Evolutionary conservation across 2,797 vertebrate species (phyloP), one percentile per base, ranked within the genome.

Genomic region (Paedocypris micromegethes): DNA sequence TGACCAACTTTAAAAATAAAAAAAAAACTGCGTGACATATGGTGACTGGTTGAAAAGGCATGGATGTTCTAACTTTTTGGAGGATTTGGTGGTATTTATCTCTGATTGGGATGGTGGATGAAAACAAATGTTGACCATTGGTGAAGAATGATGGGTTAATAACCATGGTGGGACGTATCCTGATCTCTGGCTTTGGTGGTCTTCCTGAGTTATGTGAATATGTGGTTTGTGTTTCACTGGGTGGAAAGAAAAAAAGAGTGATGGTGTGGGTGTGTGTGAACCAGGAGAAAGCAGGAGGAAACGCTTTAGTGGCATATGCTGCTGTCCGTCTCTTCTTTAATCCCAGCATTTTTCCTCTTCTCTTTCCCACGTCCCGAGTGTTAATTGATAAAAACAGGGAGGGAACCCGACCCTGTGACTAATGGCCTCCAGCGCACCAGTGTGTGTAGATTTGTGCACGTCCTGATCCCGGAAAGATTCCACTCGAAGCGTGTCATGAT

Each of bases 331-430:
- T 81, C 64, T 68, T 70, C 75, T 86, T 84, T 89, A 90, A 89
- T 90, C 88, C 85, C 74, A 81, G 76, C 84, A 88, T 87, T 86
- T 85, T 86, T 79, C 79, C 71, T 81, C 76, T 79, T 83, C 79
- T 75, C 84, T 79, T 91, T 91, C 89, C 89, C 89, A 90, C 84
- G 86, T 89, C 87, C 85, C 76, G 78, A 81, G 85, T 86, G 86
- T 86, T 91, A 90, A 91, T 89, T 90, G 89, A 90, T 89, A 87
- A 88, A 90, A 88, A 83, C 79, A 79, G 79, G 77, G 77, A 85
- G 82, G 84, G 80, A 85, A 85, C 44, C 47, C 73, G 80, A 86
- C 74, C 84, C 82, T 77, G 75, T 88, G 85, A 88, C 86, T 80
- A 86, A 89, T 88, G 74, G 74, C 75, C 74, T 64, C 44, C 5